A percentile compares a stretch with the other conserved stretches of the same genome.
These are phyloP conservation scores for Apis laboriosa DNA, from an alignment of 1,140 invertebrate species.

Conservation along the genomic window DNA sequence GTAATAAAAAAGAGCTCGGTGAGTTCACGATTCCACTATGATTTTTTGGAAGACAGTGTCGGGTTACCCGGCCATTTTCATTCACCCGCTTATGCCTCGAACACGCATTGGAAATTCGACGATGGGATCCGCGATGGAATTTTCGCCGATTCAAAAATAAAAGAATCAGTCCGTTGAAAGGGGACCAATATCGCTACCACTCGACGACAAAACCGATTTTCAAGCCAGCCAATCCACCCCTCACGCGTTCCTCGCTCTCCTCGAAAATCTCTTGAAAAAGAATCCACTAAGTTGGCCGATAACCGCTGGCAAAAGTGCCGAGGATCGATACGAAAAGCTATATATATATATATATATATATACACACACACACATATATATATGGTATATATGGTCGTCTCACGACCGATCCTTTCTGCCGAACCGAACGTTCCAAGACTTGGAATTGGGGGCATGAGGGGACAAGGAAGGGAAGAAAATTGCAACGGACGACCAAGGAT, in stretches of 20 bases:
- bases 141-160: background rate
- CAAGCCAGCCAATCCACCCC: slow-evolving; percentile 1
- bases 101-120: slow-evolving; percentile 27
- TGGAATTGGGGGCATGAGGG: too few relatives aligned
- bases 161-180: background rate
- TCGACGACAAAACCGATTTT: slow-evolving; percentile 32
- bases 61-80: slow-evolving; percentile 21
- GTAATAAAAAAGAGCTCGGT: background rate
- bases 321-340: slow-evolving; percentile 53
- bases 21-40: background rate
- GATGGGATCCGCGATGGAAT: slow-evolving; percentile 1
- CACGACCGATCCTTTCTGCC: slow-evolving; percentile 10
- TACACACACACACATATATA: background rate
- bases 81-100: slow-evolving; percentile 3
- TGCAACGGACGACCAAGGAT: too few relatives aligned
- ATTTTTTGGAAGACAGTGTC: background rate
- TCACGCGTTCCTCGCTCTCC: background rate
- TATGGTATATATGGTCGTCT: background rate
- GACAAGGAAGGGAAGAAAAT: too few relatives aligned
- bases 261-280: slow-evolving; percentile 57
- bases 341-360: slow-evolving; percentile 11
- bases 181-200: slow-evolving; percentile 34
- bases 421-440: background rate
- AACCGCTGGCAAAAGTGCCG: slow-evolving; percentile 40
- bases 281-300: slow-evolving; percentile 59